Base-by-base conservation (phyloP, 2,888 invertebrate species). In the Calliphora vomitoria region DNA sequence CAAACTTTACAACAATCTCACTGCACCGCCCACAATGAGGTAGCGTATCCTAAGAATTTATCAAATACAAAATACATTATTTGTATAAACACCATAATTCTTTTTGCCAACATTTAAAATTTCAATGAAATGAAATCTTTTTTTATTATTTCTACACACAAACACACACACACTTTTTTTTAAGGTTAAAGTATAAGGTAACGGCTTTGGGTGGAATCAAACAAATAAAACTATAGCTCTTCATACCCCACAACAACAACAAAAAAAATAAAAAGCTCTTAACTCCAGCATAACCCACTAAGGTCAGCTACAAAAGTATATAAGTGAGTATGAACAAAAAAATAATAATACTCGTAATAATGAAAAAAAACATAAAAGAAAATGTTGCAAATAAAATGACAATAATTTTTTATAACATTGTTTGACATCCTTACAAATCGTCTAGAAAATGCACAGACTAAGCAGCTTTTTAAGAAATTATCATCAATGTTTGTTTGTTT, bases 381-480 rank as follows among this genome's bases (percentile, higher is more conserved):
- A 91, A 92, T 89, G 91, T 91, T 89, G 92, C 91, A 90, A 90
- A 90, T 89, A 90, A 91, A 91, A 92, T 90, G 91, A 92, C 92
- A 91, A 90, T 92, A 91, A 91, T 92, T 91, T 91, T 92, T 91
- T 92, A 92, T 90, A 90, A 91, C 90, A 92, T 91, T 92, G 92
- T 91, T 89, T 91, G 92, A 91, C 92, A 91, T 92, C 90, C 74
- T 80, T 80, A 82, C 81, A 86, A 76, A 82, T 71, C 72, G 78
- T 66, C 58, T 66, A 41, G 66, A 76, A 76, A 58, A 55, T 72
- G 41, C 18, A 58, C 50, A 64, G 13, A 15, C 15, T 83, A 81
- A 81, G 85, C 81, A 72, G 85, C 75, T 86, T 82, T 79, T 74
- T 47, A 38, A 50, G 80, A 83, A 87, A 87, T 83, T 71, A 81